phyloP scores from a whole-genome alignment of 2,113 vertebrate species.

The Pholis gunnellus region DNA sequence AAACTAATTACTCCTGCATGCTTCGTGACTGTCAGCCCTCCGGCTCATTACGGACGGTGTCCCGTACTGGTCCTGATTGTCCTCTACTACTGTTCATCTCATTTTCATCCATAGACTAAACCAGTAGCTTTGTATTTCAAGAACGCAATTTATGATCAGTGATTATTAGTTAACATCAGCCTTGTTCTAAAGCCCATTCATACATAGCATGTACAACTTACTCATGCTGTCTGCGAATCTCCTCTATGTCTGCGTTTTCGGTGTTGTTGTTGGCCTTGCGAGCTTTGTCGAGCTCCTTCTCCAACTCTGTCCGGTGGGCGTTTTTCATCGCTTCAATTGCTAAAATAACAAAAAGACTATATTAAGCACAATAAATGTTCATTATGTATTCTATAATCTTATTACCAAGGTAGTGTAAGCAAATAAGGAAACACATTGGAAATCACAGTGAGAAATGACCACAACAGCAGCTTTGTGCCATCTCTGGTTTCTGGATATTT shows the following conservation, averaged over 20 bases:
- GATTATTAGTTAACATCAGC: neutral
- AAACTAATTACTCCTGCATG: neutral
- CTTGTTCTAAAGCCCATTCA: neutral
- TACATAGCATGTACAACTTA: constrained; percentile 58
- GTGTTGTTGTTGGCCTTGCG: constrained; percentile 83
- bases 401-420: neutral
- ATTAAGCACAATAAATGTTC: neutral
- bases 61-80: no score
- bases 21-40: no score
- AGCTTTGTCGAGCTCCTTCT: constrained; percentile 84
- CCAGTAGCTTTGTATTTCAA: neutral
- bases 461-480: neutral
- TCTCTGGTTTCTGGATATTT: neutral
- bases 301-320: constrained; percentile 86
- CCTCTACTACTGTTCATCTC: neutral
- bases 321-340: constrained; percentile 89
- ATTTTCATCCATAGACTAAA: neutral
- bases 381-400: neutral
- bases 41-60: no score
- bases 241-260: constrained; percentile 85
- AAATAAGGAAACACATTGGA: neutral
- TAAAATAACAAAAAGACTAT: constrained; percentile 47
- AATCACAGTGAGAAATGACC: neutral
- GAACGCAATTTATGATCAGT: neutral
- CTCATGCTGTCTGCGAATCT: constrained; percentile 86